A percentile compares a stretch with the other conserved stretches of the same genome.
These are phyloP conservation scores for Crax fasciolata DNA, from an alignment of 2,797 vertebrate species.

Conservation along the genomic window DNA sequence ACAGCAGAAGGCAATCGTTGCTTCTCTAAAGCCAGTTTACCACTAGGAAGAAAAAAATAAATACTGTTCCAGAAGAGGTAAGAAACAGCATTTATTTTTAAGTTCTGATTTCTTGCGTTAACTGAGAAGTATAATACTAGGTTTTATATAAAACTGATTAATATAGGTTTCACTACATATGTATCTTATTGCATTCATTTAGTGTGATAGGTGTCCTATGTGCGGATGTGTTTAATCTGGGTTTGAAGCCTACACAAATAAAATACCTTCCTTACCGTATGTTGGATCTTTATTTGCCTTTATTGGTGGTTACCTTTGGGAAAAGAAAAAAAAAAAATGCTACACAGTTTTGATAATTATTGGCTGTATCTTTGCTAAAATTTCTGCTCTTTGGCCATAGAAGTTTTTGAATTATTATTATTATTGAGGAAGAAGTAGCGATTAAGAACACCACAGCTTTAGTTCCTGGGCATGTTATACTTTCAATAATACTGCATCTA, in stretches of 20 bases:
- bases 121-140: neutral
- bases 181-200: neutral
- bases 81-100: neutral
- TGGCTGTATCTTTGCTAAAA: neutral
- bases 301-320: neutral
- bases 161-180: neutral
- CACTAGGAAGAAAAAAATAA: too few species aligned
- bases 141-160: neutral
- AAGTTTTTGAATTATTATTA: neutral
- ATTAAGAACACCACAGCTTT: neutral
- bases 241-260: neutral
- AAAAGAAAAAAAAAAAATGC: neutral
- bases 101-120: neutral
- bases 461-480: neutral
- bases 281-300: neutral
- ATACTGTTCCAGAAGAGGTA: neutral
- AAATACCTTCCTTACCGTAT: neutral
- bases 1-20: neutral
- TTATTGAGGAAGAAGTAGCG: neutral
- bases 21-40: neutral
- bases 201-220: rapidly evolving
- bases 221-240: neutral
- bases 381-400: neutral
- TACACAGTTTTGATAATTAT: neutral
- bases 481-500: neutral